These are phyloP conservation scores for Pelvicachromis taeniatus DNA, from an alignment of 2,113 vertebrate genomes.

Conservation along the genomic window DNA sequence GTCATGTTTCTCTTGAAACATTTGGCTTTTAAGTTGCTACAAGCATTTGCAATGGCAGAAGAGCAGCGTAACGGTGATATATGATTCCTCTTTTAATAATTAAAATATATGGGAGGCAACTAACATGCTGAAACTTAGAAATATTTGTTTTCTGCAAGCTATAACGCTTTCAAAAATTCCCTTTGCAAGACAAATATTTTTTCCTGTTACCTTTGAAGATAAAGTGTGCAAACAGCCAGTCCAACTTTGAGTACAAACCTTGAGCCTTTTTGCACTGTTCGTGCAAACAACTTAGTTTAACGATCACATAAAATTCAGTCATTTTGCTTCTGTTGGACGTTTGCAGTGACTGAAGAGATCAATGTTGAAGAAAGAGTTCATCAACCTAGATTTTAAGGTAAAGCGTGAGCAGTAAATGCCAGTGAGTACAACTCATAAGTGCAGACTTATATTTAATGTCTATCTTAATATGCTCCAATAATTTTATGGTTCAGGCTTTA, in stretches of 20 bases:
- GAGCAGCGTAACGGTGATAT: not conserved
- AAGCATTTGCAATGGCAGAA: not conserved
- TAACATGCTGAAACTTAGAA: not conserved
- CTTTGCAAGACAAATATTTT: not conserved
- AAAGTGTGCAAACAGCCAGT: not conserved
- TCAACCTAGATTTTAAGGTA: not conserved
- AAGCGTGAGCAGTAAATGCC: not conserved
- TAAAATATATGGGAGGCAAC: not conserved
- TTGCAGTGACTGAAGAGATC: not conserved
- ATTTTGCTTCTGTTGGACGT: not conserved
- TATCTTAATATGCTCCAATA: not conserved
- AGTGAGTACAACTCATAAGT: not conserved
- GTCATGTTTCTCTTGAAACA: not conserved
- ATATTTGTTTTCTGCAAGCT: not conserved
- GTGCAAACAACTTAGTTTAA: not conserved
- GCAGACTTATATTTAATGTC: not conserved
- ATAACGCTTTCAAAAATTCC: not conserved
- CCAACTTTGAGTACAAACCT: rapidly evolving
- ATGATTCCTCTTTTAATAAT: not conserved
- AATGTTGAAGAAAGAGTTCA: not conserved
- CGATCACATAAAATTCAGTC: not conserved
- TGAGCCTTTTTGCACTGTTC: not conserved
- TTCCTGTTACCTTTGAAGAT: not conserved
- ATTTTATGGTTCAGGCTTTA: not conserved
- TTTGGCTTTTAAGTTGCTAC: not conserved